A percentile compares a stretch with the other conserved stretches of the same genome.
These are phyloP conservation scores for Betta splendens DNA, from an alignment of 2,797 vertebrate species.

Conservation along the genomic window DNA sequence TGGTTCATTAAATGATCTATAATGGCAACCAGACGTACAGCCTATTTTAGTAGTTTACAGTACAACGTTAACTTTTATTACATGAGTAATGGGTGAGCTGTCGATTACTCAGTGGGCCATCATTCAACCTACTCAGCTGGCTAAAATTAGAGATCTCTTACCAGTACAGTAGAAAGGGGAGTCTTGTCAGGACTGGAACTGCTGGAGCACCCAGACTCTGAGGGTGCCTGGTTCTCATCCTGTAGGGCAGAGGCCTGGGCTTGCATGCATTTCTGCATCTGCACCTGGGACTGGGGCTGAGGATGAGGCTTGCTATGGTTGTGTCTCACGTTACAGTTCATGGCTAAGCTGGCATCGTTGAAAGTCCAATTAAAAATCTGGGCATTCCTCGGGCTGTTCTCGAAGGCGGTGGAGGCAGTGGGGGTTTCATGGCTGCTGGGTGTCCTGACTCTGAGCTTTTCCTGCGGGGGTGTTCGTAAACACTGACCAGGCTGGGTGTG, in stretches of 20 bases:
- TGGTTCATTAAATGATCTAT: not conserved
- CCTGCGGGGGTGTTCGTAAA: constrained; percentile 70
- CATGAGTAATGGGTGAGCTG: not conserved
- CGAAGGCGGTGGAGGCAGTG: constrained; percentile 40
- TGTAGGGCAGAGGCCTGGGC: constrained; percentile 48
- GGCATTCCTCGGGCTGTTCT: constrained; percentile 55
- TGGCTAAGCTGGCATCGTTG: constrained; percentile 78
- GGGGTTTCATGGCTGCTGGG: constrained; percentile 62
- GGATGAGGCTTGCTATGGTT: constrained; percentile 67
- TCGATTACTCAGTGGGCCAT: not conserved
- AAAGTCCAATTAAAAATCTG: constrained; percentile 60
- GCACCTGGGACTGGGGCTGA: constrained; percentile 48
- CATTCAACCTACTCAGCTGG: not conserved
- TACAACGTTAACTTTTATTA: no score
- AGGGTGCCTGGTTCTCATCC: constrained; percentile 74
- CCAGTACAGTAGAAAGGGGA: constrained; percentile 73
- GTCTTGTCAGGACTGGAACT: constrained; percentile 62
- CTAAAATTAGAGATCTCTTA: constrained; percentile 44
- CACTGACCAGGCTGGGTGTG: constrained; percentile 46
- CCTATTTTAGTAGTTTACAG: not conserved
- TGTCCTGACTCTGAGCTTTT: constrained; percentile 61
- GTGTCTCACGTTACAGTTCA: constrained; percentile 64
- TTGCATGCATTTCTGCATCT: constrained; percentile 41
- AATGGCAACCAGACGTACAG: not conserved
- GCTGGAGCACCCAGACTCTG: constrained; percentile 50